Conservation (phyloP, 1,140 invertebrate genomes). For the Zaprionus inermis region DNA sequence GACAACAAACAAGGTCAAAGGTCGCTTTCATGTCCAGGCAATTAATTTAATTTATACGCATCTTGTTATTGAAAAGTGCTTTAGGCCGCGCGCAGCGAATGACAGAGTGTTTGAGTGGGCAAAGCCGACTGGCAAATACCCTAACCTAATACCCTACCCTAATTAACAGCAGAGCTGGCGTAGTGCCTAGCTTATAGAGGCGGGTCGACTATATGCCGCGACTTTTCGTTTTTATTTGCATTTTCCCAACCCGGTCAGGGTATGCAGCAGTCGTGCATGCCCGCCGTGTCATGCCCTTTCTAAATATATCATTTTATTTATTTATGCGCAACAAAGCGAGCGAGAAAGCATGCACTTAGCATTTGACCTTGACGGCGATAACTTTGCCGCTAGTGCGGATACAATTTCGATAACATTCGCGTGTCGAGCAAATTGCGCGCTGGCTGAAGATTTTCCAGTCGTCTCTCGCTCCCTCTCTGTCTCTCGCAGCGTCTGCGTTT, state of each 20-base stretch:
- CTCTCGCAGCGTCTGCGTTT: slow-evolving; percentile 61
- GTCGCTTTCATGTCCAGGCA: slow-evolving; percentile 50
- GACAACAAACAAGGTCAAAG: slow-evolving; percentile 51
- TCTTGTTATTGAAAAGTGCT: slow-evolving; percentile 62
- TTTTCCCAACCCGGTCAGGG: not conserved
- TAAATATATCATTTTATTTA: slow-evolving; percentile 44
- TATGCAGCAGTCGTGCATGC: not conserved
- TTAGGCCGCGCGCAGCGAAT: slow-evolving; percentile 37
- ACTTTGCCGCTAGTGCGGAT: slow-evolving; percentile 67
- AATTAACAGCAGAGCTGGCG: too few species aligned
- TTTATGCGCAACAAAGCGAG: slow-evolving; percentile 17
- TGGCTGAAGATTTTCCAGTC: slow-evolving; percentile 73
- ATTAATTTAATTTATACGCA: slow-evolving; percentile 67
- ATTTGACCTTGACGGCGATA: slow-evolving; percentile 43
- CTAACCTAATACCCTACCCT: slow-evolving; percentile 26
- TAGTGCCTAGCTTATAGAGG: too few species aligned
- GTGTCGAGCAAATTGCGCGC: slow-evolving; percentile 40
- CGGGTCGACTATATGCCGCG: not conserved
- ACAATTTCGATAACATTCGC: slow-evolving; percentile 68
- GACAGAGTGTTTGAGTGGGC: slow-evolving; percentile 21
- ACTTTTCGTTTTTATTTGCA: not conserved
- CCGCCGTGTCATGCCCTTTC: slow-evolving; percentile 26
- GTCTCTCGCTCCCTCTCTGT: not conserved
- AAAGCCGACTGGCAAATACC: slow-evolving; percentile 9
- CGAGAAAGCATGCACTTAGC: slow-evolving; percentile 5